Base-by-base conservation (phyloP, 2,888 invertebrate species). In the Leptura quadrifasciata region DNA sequence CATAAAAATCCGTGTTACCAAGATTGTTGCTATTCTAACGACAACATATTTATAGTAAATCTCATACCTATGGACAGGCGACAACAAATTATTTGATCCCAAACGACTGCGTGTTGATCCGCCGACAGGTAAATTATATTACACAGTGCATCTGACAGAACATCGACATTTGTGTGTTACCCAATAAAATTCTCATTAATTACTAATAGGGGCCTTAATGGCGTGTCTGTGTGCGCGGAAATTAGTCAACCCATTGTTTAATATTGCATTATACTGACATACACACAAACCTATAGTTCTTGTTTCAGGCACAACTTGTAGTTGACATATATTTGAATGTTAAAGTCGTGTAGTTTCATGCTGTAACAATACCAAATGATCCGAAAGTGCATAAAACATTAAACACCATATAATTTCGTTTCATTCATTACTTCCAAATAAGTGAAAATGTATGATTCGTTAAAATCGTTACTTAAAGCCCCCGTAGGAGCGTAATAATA, bases 121-220 rank as follows among this genome's bases (percentile, higher is more conserved):
- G 57, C 18, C 57, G 57, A 57, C 57, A 57, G 17, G 61, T 31
- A 61, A 61, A 31, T 61, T 61, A 12, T 31, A 61, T 31, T 61
- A 31, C 61, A 31, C 9, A 17, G 15, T 31, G 27, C 31, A 61
- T 17, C 17, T 61, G 61, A 61, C 10, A 31, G 31, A 61, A 35
- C 61, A 61, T 61, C 61, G 31, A 27, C 31, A 27, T 31, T 61
- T n/a, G 31, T 31, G 31, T 35, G 17, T 57, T 47, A 47, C 21
- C 47, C 64, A 64, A 64, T 39, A 39, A 39, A 64, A 47, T 64
- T 20, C 18, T 21, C 64, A 47, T 64, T 47, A 64, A 64, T 64
- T 47, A 64, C 39, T 47, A 64, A 64, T 35, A 17, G 27, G n/a
- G 17, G 4, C 61, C 24, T 12, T 61, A 61, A 35, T 21, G 12